A percentile compares a stretch with the other conserved stretches of the same genome.
Evolutionary conservation across 2,888 invertebrate genomes (phyloP).

Genomic region (Metellina segmentata): DNA sequence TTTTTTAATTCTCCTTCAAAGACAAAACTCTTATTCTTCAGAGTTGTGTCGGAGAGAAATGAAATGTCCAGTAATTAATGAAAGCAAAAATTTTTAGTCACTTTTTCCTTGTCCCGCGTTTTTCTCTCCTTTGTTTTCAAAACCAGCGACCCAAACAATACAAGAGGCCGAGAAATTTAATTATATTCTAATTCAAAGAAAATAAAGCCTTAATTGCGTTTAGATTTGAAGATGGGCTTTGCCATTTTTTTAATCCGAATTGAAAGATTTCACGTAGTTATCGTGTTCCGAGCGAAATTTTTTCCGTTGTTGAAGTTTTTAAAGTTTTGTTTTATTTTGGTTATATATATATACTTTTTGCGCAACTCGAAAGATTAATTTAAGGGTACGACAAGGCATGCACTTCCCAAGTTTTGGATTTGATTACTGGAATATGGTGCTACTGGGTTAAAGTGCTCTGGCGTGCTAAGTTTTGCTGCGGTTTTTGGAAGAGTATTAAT

Average conservation of each 20-base stretch:
- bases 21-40: slow-evolving; percentile 25
- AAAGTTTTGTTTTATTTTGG: not conserved
- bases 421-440: not conserved
- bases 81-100: slow-evolving; percentile 35
- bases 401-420: not conserved
- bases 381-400: not conserved
- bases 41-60: not conserved
- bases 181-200: slow-evolving; percentile 28
- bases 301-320: not conserved
- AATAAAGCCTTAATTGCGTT: slow-evolving; percentile 40
- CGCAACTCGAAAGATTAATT: not conserved
- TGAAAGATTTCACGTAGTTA: not conserved
- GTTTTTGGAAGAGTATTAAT: not conserved
- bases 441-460: not conserved
- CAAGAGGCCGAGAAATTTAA: not conserved
- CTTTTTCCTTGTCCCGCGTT: not conserved
- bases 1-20: slow-evolving; percentile 28
- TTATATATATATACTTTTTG: not conserved
- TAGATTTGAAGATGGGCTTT: slow-evolving; percentile 22
- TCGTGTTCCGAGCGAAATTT: not conserved
- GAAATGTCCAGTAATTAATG: slow-evolving; percentile 50
- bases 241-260: slow-evolving; percentile 28
- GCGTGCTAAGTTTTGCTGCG: not conserved
- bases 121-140: not conserved
- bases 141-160: not conserved